Conservation (phyloP, 2,113 vertebrate species). For the Ifrita kowaldi region DNA sequence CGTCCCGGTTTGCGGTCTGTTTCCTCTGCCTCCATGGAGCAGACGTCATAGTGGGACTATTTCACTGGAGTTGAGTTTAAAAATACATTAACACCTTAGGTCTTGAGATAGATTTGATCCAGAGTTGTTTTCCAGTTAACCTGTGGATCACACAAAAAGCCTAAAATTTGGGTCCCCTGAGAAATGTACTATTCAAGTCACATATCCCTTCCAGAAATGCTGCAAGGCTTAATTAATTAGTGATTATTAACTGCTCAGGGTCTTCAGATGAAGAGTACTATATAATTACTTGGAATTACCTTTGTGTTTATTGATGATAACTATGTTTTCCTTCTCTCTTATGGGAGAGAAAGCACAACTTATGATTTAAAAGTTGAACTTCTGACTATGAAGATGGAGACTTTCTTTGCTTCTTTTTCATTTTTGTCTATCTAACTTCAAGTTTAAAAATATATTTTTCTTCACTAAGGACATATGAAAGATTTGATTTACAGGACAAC, state of each 20-base stretch:
- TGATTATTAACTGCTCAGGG: not conserved
- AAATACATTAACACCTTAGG: not conserved
- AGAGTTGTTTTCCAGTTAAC: not conserved
- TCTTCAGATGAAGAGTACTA: not conserved
- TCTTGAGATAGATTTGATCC: not conserved
- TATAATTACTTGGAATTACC: not conserved
- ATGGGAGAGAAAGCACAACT: not conserved
- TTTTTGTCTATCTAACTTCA: not conserved
- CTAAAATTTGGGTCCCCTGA: not conserved
- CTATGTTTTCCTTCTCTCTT: not conserved
- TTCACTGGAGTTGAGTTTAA: not conserved
- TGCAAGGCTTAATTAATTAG: conserved; percentile 16
- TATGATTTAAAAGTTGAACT: not conserved
- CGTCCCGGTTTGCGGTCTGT: not conserved
- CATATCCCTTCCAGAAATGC: not conserved
- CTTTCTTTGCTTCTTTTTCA: not conserved
- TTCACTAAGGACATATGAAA: not conserved
- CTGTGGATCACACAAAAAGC: not conserved
- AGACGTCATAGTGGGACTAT: not conserved
- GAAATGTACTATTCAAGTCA: not conserved
- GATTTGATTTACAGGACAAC: not conserved
- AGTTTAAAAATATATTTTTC: not conserved
- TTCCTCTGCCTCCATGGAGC: not conserved
- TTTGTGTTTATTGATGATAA: not conserved
- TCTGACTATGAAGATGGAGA: not conserved